Evolutionary conservation across 2,888 invertebrate genomes (phyloP), one percentile per base, ranked within the genome.

Genomic region (Lycophotia porphyrea): DNA sequence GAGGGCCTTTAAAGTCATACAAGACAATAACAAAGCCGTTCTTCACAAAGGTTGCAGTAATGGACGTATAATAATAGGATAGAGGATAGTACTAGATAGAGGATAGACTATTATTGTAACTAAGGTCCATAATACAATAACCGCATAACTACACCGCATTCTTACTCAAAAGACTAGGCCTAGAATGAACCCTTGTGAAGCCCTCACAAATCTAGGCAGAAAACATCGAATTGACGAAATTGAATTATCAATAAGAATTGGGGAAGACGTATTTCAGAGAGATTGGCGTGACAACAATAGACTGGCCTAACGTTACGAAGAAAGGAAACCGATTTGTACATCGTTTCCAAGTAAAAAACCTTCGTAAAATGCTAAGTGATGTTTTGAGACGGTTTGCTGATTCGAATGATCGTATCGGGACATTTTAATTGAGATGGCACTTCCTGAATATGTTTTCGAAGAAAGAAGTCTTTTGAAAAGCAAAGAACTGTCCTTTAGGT

Each of bases 21-120:
- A 81, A 65, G 81, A 71, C 36, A 68, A 80, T 84, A 72, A 82
- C 70, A 67, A 77, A 71, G 67, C 60, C 36, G 44, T 70, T 82
- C 27, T 15, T 47, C 44, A 77, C 67, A 82, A 77, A 85, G 71
- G 72, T 58, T 68, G 31, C 11, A 58, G 36, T 66, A 81, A 75
- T 80, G 18, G 58, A 52, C 9, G 49, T 49, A 71, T 74, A 70
- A 68, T 79, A 61, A 63, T 80, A 79, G 67, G 11, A 15, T 60
- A 3, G 9, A 58, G 13, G 42, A 55, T 55, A 44, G 39, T 47
- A n/a, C n/a, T n/a, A n/a, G 11, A 15, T 60, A 3, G 9, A 58
- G 13, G 42, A 55, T 55, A 64, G 24, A 3, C 34, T 64, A 21
- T 55, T 60, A 81, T 55, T 61, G 21, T 31, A 31, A n/a, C 21